Conservation (phyloP, 2,888 invertebrate genomes). For the Diogma glabrata region DNA sequence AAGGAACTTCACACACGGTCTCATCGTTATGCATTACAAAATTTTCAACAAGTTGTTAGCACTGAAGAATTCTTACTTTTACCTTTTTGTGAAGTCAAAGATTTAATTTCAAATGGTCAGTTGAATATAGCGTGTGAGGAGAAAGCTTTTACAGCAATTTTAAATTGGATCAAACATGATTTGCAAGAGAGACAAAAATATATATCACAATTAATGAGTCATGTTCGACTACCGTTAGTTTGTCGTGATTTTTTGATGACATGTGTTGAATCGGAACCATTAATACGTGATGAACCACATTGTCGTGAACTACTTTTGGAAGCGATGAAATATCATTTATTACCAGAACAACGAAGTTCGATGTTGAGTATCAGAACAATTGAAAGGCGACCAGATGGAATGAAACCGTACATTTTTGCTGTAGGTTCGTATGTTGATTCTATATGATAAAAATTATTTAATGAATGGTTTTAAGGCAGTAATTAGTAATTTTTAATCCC, state of each 20-base stretch:
- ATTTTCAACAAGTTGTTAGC: conserved; percentile 56
- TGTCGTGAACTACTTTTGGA: conserved; percentile 53
- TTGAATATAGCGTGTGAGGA: conserved; percentile 56
- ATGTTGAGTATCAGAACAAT: conserved; percentile 49
- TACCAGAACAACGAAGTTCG: conserved; percentile 52
- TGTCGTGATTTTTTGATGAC: conserved; percentile 54
- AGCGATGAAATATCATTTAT: conserved; percentile 58
- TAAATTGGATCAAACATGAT: conserved; percentile 57
- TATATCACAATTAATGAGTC: conserved; percentile 49
- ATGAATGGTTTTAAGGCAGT: too few species aligned
- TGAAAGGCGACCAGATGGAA: conserved; percentile 52
- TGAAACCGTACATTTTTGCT: conserved; percentile 53
- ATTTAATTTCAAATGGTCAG: conserved; percentile 52
- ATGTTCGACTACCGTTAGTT: conserved; percentile 51
- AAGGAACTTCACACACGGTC: conserved; percentile 54
- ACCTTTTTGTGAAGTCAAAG: conserved; percentile 52
- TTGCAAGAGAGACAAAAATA: conserved; percentile 44
- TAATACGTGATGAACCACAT: conserved; percentile 50
- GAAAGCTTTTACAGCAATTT: conserved; percentile 51
- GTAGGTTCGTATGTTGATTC: conserved; percentile 29
- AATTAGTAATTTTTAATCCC: too few species aligned
- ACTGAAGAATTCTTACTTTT: conserved; percentile 58
- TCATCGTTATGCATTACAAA: conserved; percentile 56
- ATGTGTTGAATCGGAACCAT: conserved; percentile 50
- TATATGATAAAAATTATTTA: too few species aligned